phyloP scores from a whole-genome alignment of 1,140 invertebrate species.

The Piezodorus guildinii region DNA sequence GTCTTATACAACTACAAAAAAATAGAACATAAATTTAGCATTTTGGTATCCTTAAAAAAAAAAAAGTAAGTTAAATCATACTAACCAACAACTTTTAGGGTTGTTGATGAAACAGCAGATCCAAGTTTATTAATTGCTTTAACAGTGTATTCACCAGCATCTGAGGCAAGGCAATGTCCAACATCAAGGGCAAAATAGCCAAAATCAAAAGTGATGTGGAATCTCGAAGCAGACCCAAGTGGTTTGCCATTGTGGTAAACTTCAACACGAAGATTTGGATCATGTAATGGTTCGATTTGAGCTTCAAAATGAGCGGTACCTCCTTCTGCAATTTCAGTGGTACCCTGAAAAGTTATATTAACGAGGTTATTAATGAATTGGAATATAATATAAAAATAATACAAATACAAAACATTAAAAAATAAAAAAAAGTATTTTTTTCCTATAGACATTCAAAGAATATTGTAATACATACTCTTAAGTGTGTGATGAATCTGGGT shows the following conservation, averaged over 20 bases:
- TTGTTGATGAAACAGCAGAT: conserved; percentile 70
- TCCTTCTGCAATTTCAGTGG: conserved; percentile 71
- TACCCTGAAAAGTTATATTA: conserved; percentile 43
- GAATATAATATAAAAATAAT: background rate
- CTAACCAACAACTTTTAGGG: conserved; percentile 48
- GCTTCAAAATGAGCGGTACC: conserved; percentile 83
- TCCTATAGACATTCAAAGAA: too few relatives aligned
- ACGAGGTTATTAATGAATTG: background rate
- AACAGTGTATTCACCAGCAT: conserved; percentile 87
- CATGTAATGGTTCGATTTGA: conserved; percentile 81
- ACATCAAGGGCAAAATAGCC: conserved; percentile 90
- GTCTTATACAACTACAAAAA: too few relatives aligned
- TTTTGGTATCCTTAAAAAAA: background rate
- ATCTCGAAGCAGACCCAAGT: conserved; percentile 70
- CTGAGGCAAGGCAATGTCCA: conserved; percentile 76
- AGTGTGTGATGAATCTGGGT: conserved; percentile 69
- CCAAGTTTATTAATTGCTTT: conserved; percentile 79
- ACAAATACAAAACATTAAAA: background rate
- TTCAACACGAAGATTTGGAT: conserved; percentile 79
- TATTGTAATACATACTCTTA: conserved; percentile 40
- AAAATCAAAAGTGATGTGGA: conserved; percentile 91
- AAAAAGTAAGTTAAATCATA: background rate
- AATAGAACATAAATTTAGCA: too few relatives aligned
- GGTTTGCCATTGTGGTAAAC: conserved; percentile 86
- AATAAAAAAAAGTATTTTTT: too few relatives aligned